Conservation (phyloP, 2,113 vertebrate genomes). For the Osmerus mordax region DNA sequence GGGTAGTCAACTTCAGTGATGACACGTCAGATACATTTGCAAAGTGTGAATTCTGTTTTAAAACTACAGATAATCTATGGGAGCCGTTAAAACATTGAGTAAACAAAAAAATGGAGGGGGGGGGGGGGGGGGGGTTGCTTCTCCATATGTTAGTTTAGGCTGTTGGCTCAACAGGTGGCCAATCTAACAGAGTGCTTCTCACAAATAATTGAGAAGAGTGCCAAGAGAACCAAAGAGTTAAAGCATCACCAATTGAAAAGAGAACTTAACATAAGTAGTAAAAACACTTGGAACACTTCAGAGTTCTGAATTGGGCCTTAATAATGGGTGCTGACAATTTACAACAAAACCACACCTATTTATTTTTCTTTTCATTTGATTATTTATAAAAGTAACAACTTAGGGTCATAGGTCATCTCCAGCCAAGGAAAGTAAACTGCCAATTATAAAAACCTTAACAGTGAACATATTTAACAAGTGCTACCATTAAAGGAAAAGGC, state of each 20-base stretch:
- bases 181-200: constrained; percentile 18
- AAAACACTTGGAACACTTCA: neutral
- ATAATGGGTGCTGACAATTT: too few relatives aligned
- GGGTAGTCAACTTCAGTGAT: too few relatives aligned
- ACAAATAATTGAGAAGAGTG: constrained; percentile 28
- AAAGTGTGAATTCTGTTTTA: neutral
- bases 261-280: neutral
- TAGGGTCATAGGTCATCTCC: too few relatives aligned
- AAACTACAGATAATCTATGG: neutral
- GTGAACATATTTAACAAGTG: neutral
- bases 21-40: neutral
- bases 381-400: too few relatives aligned
- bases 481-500: neutral
- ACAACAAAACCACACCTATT: too few relatives aligned
- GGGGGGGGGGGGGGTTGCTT: neutral
- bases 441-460: neutral
- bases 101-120: too few relatives aligned
- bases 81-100: neutral
- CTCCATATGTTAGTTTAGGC: constrained; percentile 22
- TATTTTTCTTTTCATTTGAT: too few relatives aligned
- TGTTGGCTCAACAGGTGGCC: constrained; percentile 28
- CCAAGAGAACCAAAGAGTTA: neutral
- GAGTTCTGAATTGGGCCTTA: too few relatives aligned
- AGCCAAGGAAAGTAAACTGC: neutral
- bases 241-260: neutral